Percentiles rank a stretch among this genome's conserved stretches.
Conservation (phyloP, 1,140 invertebrate genomes). For the Pogonomyrmex californicus region DNA sequence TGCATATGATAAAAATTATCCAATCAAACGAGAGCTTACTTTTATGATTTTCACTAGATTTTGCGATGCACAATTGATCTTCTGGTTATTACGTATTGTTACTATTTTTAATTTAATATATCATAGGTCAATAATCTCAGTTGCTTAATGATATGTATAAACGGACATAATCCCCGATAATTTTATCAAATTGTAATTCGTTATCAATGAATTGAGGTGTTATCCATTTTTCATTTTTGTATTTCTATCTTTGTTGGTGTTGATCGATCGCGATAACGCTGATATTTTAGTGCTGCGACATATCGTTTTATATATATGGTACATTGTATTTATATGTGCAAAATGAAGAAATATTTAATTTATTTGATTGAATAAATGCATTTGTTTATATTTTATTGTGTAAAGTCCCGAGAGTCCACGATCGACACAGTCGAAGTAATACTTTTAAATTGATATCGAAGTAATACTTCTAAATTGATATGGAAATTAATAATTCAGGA, state of each 20-base stretch:
- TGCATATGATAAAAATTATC: too few relatives aligned
- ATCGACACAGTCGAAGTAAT: too few relatives aligned
- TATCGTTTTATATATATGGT: neutral
- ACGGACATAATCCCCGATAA: neutral
- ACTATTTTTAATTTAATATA: slow-evolving; percentile 1
- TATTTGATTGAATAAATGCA: neutral
- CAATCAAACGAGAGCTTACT: too few relatives aligned
- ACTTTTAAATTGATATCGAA: too few relatives aligned
- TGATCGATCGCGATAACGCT: neutral
- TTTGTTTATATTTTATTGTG: neutral
- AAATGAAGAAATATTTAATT: neutral
- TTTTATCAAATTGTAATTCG: slow-evolving; percentile 15
- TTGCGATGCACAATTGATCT: neutral
- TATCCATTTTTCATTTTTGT: slow-evolving; percentile 11
- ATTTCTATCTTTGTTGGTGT: neutral
- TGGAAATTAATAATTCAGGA: too few relatives aligned
- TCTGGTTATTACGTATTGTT: neutral
- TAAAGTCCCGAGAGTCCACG: too few relatives aligned
- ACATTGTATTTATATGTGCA: neutral
- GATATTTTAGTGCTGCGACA: neutral
- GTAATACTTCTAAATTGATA: too few relatives aligned
- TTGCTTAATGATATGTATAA: slow-evolving; percentile 11
- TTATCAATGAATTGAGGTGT: neutral
- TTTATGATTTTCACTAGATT: too few relatives aligned
- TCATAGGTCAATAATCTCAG: slow-evolving; percentile 21